phyloP scores from a whole-genome alignment of 2,797 vertebrate species.

The Microctenopoma stevenorrisi region DNA sequence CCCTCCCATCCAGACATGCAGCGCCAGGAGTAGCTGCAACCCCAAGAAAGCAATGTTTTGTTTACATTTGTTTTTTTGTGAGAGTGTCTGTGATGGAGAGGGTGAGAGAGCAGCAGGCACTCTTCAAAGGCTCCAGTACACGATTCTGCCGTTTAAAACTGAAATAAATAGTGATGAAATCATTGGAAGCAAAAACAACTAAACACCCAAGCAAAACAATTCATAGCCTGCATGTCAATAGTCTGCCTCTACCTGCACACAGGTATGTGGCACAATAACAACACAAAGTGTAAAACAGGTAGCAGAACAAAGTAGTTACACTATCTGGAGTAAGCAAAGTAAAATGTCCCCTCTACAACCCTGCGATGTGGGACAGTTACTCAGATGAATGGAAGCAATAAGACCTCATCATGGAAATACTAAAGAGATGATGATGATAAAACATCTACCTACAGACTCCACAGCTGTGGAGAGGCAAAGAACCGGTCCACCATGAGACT shows the following conservation, averaged over 20 bases:
- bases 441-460: slow-evolving; percentile 25
- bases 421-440: slow-evolving; percentile 45
- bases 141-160: slow-evolving; percentile 21
- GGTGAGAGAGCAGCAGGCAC: neutral
- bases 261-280: neutral
- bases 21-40: neutral
- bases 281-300: neutral
- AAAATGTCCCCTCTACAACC: slow-evolving; percentile 37
- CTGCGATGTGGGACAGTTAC: slow-evolving; percentile 38
- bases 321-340: slow-evolving; percentile 19
- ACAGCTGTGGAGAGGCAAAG: slow-evolving; percentile 1
- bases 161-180: slow-evolving; percentile 38
- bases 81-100: neutral
- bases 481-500: slow-evolving; percentile 15
- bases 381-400: slow-evolving; percentile 61
- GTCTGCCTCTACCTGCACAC: neutral
- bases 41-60: slow-evolving; percentile 2
- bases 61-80: slow-evolving; percentile 11
- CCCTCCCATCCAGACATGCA: slow-evolving; percentile 9
- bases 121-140: neutral
- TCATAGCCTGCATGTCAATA: neutral
- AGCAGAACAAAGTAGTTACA: slow-evolving; percentile 4
- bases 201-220: slow-evolving; percentile 34
- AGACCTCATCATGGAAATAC: slow-evolving; percentile 51
- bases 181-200: slow-evolving; percentile 39